Evolutionary conservation across 2,888 invertebrate genomes (phyloP), one percentile per base, ranked within the genome.

Genomic region (Fabriciana adippe): DNA sequence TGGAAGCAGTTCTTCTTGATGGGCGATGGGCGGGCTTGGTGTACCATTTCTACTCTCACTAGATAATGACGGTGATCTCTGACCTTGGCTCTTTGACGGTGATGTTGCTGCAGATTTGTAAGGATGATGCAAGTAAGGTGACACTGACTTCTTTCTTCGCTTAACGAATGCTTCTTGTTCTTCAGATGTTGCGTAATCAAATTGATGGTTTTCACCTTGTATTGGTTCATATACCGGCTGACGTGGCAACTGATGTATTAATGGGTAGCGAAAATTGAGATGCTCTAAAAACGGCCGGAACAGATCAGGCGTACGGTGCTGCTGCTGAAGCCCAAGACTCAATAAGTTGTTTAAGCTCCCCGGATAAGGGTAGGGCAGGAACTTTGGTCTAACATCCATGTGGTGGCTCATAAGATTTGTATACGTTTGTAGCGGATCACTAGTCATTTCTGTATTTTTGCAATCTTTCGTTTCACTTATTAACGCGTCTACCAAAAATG

Each of bases 401-500:
- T 86, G 86, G 35, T 84, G 86, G 11, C 85, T 86, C 15, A 92
- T 80, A 55, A 92, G 79, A 70, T 86, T 86, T 50, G 87, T 81
- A 73, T 92, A 88, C n/a, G 87, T 80, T 71, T 88, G 78, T 69
- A 88, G 74, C 74, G 88, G 72, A 81, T 94, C 89, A 85, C 87
- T 84, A 74, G 88, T 73, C 78, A 88, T 75, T 72, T 88, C 84
- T 66, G 81, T 76, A 78, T 86, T 86, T 76, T 88, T 87, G 59
- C 85, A 86, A 68, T 92, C 90, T 75, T 94, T 94, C 55, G 94
- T 82, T 67, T 94, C 94, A 89, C 94, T 95, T 74, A 97, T 96
- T 67, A 97, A 87, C 63, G 97, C 95, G 80, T 97, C 97, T 80
- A 97, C 96, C 67, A 96, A 86, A 81, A 97, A 97, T 74, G 96